Evolutionary conservation across 1,140 invertebrate genomes (phyloP), one percentile per base, ranked within the genome.

Genomic region (Zaprionus africanus): DNA sequence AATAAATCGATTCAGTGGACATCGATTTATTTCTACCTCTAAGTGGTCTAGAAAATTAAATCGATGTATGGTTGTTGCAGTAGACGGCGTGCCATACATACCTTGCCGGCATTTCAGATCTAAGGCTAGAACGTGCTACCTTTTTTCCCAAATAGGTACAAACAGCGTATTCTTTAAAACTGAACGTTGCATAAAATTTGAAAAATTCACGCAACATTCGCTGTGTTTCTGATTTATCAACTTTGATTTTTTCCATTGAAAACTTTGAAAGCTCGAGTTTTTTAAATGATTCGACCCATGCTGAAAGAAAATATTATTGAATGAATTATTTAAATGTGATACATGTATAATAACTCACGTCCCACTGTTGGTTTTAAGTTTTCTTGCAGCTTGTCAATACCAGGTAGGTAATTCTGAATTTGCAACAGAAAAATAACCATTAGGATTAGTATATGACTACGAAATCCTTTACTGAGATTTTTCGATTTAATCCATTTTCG

Each of bases 381-480:
- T 41, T 12, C 0, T 46, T 77, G 78, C 3, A 81, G 36, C 22
- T 26, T 17, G 1, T 19, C 4, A 11, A 81, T 53, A 5, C 59
- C 22, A 19, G 79, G 79, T 15, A 81, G 13, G 12, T 57, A 6
- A 0, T 36, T 28, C 0, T 56, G 11, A 12, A 73, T 19, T 81
- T 81, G 79, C 13, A 81, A 43, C 17, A 65, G 36, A 26, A 56
- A 81, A n/a, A 81, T 81, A 3, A 81, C 68, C 78, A 81, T 61
- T 2, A 73, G 15, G 0, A 57, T 51, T 0, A 81, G 15, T 26
- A 81, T 17, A n/a, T 81, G 57, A 9, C 53, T 68, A n/a, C 74
- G 78, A 46, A 81, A 81, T 4, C 1, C 0, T 0, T 0, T 5
- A 1, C 22, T 1, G 1, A 57, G n/a, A 4, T n/a, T 0, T 22